A percentile compares a stretch with the other conserved stretches of the same genome.
These are phyloP conservation scores for Stratiolaelaps scimitus DNA, from an alignment of 1,140 invertebrate species.

Conservation along the genomic window DNA sequence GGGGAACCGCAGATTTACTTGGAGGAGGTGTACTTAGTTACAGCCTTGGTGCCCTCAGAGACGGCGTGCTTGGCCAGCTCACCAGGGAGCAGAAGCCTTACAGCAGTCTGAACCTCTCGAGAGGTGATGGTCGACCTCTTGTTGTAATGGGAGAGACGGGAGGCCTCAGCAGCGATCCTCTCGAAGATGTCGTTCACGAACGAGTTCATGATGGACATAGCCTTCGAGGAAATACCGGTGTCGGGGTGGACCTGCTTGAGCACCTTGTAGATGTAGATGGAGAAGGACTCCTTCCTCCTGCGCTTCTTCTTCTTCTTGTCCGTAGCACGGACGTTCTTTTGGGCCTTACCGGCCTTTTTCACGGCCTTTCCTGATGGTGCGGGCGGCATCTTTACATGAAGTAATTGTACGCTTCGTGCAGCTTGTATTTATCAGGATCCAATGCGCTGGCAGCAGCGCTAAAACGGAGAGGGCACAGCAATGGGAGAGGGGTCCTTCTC, in stretches of 20 bases:
- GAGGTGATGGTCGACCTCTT: slow-evolving; percentile 40
- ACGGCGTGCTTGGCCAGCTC: slow-evolving; percentile 45
- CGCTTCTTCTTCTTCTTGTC: slow-evolving; percentile 32
- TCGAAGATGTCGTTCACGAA: slow-evolving; percentile 44
- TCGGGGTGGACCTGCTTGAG: slow-evolving; percentile 58
- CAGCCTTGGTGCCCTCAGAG: slow-evolving; percentile 45
- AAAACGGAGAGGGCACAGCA: too few species aligned
- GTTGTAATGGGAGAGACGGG: slow-evolving; percentile 39
- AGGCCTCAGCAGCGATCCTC: slow-evolving; percentile 40
- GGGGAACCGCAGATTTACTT: slow-evolving; percentile 39
- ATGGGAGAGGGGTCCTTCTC: too few species aligned
- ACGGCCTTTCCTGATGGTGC: slow-evolving; percentile 48
- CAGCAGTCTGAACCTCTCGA: slow-evolving; percentile 43
- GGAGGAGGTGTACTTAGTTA: slow-evolving; percentile 44
- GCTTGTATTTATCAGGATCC: too few species aligned
- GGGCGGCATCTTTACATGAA: slow-evolving; percentile 39
- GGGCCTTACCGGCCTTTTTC: slow-evolving; percentile 30
- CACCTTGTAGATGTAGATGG: slow-evolving; percentile 57
- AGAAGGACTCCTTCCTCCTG: slow-evolving; percentile 52
- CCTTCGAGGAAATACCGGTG: slow-evolving; percentile 50
- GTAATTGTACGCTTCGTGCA: too few species aligned
- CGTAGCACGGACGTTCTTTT: slow-evolving; percentile 29
- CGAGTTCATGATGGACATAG: slow-evolving; percentile 46
- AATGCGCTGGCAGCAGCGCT: too few species aligned
- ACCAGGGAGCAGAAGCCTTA: slow-evolving; percentile 41